phyloP scores from a whole-genome alignment of 2,113 vertebrate genomes.

The Hydropotes inermis region DNA sequence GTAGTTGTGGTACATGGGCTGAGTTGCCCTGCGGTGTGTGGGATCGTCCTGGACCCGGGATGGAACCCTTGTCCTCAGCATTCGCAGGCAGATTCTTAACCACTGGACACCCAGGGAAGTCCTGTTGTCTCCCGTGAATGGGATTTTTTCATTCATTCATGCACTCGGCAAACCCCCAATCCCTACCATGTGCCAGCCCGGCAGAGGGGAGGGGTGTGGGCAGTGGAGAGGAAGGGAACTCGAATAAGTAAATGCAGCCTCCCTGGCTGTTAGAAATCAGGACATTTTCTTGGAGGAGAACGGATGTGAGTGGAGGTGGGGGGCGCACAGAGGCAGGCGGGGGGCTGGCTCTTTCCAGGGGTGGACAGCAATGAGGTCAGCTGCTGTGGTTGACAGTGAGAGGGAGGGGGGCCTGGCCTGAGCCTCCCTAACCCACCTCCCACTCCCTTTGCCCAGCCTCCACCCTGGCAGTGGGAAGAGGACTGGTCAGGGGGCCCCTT shows the following conservation, averaged over 20 bases:
- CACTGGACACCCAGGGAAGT: not conserved
- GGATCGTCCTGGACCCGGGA: not conserved
- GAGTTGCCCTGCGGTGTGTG: rapidly evolving
- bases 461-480: not conserved
- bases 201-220: too few species aligned
- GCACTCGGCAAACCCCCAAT: not conserved
- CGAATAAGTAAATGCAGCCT: not conserved
- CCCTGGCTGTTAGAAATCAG: not conserved
- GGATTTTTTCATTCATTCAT: not conserved
- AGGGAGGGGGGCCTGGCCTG: not conserved
- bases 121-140: not conserved
- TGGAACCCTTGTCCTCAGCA: not conserved
- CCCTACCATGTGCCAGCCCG: not conserved
- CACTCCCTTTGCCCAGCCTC: not conserved
- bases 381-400: not conserved
- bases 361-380: not conserved
- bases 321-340: not conserved
- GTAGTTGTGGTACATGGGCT: not conserved
- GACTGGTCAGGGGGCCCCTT: not conserved
- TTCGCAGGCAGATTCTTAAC: not conserved
- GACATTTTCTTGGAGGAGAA: not conserved
- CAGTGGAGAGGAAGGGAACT: too few species aligned
- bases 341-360: not conserved
- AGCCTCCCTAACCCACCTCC: too few species aligned
- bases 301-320: not conserved